Percentiles rank a stretch among this genome's conserved stretches.
Evolutionary conservation across 1,140 invertebrate species (phyloP).

Genomic region (Drosophila arizonae): DNA sequence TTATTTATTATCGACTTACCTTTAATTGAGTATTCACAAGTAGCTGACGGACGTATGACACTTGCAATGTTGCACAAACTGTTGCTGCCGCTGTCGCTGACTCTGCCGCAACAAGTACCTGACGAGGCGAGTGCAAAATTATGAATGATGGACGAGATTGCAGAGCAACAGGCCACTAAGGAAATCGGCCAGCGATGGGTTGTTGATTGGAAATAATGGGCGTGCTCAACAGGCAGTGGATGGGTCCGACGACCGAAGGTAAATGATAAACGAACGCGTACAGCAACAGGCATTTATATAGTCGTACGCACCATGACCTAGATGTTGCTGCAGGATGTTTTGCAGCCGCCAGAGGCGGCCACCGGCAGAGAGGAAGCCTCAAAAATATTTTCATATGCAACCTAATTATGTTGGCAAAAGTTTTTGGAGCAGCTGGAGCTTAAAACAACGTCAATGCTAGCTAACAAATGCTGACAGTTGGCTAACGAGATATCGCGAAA

Average conservation of each 20-base stretch:
- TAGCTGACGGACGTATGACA: not conserved
- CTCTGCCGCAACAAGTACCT: not conserved
- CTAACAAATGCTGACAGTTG: conserved; percentile 76
- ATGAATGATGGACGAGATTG: conserved; percentile 1
- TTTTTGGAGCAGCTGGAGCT: conserved; percentile 69
- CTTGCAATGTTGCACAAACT: not conserved
- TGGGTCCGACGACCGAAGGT: conserved; percentile 15
- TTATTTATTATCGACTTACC: not conserved
- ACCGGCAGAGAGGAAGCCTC: conserved; percentile 54
- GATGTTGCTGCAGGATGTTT: conserved; percentile 23
- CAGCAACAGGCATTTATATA: conserved; percentile 47
- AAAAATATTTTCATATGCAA: conserved; percentile 75
- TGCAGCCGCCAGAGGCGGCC: not conserved
- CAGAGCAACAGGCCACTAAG: conserved; percentile 2
- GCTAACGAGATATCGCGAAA: conserved; percentile 68
- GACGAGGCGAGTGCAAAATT: conserved; percentile 6
- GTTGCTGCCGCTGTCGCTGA: too few species aligned
- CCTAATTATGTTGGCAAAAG: conserved; percentile 66
- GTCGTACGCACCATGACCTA: conserved; percentile 3
- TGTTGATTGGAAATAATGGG: conserved; percentile 3
- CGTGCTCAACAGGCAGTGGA: conserved; percentile 18
- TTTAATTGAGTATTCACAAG: conserved; percentile 29
- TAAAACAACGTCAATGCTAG: conserved; percentile 36
- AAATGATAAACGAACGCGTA: conserved; percentile 26
- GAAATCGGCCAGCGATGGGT: not conserved